These are phyloP conservation scores for Thera britannica DNA, from an alignment of 2,888 invertebrate genomes.

Conservation along the genomic window DNA sequence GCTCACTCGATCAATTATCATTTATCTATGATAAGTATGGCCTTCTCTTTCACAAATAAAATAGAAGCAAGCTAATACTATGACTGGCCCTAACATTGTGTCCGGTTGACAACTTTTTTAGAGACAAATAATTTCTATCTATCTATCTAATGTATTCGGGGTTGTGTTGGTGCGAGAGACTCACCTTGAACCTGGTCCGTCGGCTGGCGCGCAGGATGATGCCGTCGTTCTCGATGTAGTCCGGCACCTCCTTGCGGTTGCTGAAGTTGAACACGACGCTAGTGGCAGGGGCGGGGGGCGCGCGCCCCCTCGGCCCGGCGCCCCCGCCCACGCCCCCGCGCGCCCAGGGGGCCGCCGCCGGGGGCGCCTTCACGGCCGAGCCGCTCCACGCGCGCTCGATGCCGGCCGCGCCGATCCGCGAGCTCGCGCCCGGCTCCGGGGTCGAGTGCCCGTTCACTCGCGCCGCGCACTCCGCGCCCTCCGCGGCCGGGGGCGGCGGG, in stretches of 20 bases:
- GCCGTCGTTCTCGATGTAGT: conserved; percentile 96
- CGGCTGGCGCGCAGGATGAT: conserved; percentile 88
- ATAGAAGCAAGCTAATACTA: too few species aligned
- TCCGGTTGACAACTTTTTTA: too few species aligned
- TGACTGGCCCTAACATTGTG: too few species aligned
- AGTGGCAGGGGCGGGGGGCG: conserved; percentile 78
- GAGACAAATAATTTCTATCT: too few species aligned
- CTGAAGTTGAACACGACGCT: conserved; percentile 96
- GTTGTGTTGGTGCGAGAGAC: conserved; percentile 44
- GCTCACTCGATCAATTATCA: too few species aligned
- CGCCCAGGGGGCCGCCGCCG: conserved; percentile 36
- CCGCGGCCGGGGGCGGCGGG: conserved; percentile 39
- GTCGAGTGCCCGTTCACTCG: conserved; percentile 62
- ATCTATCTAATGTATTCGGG: too few species aligned
- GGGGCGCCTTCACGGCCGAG: conserved; percentile 46
- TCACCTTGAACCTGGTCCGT: conserved; percentile 90
- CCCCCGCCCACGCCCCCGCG: conserved; percentile 43
- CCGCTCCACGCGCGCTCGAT: conserved; percentile 72
- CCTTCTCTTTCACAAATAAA: too few species aligned
- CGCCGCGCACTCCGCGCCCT: conserved; percentile 48
- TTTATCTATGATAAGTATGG: too few species aligned
- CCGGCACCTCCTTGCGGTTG: conserved; percentile 93
- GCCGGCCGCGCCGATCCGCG: conserved; percentile 64
- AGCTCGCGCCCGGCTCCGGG: conserved; percentile 68
- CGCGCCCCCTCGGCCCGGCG: conserved; percentile 43